phyloP scores from a whole-genome alignment of 2,797 vertebrate species.

The Selene dorsalis region DNA sequence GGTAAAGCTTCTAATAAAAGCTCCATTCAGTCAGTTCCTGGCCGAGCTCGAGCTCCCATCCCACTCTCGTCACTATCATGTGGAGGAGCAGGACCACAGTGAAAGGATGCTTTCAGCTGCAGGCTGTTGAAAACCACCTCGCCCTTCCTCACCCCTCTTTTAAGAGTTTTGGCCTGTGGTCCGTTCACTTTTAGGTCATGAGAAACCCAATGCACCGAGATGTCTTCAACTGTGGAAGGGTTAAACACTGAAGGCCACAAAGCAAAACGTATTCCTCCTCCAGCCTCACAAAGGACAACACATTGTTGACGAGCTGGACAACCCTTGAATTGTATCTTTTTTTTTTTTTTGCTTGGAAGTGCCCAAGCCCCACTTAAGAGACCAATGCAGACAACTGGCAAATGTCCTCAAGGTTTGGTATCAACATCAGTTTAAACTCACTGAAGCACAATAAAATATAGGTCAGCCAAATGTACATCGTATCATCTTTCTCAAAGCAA shows the following conservation, averaged over 20 bases:
- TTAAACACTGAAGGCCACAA: slow-evolving; percentile 39
- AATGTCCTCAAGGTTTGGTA: slow-evolving; percentile 55
- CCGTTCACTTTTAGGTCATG: slow-evolving; percentile 62
- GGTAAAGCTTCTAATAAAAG: slow-evolving; percentile 40
- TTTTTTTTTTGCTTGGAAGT: slow-evolving; percentile 50
- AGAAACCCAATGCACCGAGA: slow-evolving; percentile 67
- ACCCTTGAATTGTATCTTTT: slow-evolving; percentile 17
- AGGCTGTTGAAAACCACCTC: slow-evolving; percentile 50
- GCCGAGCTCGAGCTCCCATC: slow-evolving; percentile 18
- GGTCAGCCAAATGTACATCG: slow-evolving; percentile 47
- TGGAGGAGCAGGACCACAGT: slow-evolving; percentile 14
- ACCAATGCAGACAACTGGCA: slow-evolving; percentile 43
- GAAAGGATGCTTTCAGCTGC: slow-evolving; percentile 74
- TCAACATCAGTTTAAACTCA: slow-evolving; percentile 47
- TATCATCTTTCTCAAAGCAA: slow-evolving; percentile 48
- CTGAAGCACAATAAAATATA: slow-evolving; percentile 47
- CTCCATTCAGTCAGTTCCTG: slow-evolving; percentile 14
- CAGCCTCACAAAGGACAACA: slow-evolving; percentile 48
- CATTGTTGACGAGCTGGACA: slow-evolving; percentile 50
- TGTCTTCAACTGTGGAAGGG: slow-evolving; percentile 54
- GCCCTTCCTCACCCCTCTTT: slow-evolving; percentile 19
- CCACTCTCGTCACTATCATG: slow-evolving; percentile 17
- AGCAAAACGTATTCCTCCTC: slow-evolving; percentile 34
- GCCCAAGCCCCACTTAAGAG: slow-evolving; percentile 56
- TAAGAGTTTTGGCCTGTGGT: slow-evolving; percentile 61